Base-by-base conservation (phyloP, 2,888 invertebrate genomes). In the Polyommatus iphigenia region DNA sequence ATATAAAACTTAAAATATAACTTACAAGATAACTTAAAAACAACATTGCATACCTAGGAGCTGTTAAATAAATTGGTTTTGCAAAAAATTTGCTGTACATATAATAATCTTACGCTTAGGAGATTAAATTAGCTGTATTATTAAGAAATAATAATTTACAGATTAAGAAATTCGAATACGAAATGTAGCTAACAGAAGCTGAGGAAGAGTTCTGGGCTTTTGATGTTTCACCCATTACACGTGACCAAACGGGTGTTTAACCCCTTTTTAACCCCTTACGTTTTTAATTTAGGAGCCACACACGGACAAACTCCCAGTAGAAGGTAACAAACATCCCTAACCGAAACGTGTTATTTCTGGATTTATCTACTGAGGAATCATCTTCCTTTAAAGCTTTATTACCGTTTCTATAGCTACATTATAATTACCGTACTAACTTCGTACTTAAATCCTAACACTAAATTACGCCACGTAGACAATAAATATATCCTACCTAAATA, bases 301-400 rank as follows among this genome's bases (percentile, higher is more conserved):
- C 46, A 46, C 41, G 41, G 10, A 46, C 46, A 4, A 67, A 29
- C 32, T 67, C 29, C 67, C 29, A 29, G 67, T 67, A 13, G 67
- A 67, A 29, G 73, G 50, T 75, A 73, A 75, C 75, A 54, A 54
- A 18, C 20, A 15, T 50, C 50, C 15, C 29, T 75, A 54, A 75
- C 75, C 54, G 75, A 75, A 75, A 75, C 75, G 75, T 73, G 73
- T 73, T 46, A 46, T 50, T 15, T 18, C 13, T 54, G 75, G 46
- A 20, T 73, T n/a, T 46, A 7, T 75, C 75, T 75, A 75, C 75
- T 54, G 75, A 67, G 75, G 54, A 54, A 73, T 24, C 24, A 29
- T 15, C 24, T 50, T 75, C 50, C 75, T 41, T 75, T 75, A 75
- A 75, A 75, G 75, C 75, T 75, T 24, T 41, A 29, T 75, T 75